Evolutionary conservation across 2,113 vertebrate species (phyloP), one percentile per base, ranked within the genome.

Genomic region (Oostethus manadensis): DNA sequence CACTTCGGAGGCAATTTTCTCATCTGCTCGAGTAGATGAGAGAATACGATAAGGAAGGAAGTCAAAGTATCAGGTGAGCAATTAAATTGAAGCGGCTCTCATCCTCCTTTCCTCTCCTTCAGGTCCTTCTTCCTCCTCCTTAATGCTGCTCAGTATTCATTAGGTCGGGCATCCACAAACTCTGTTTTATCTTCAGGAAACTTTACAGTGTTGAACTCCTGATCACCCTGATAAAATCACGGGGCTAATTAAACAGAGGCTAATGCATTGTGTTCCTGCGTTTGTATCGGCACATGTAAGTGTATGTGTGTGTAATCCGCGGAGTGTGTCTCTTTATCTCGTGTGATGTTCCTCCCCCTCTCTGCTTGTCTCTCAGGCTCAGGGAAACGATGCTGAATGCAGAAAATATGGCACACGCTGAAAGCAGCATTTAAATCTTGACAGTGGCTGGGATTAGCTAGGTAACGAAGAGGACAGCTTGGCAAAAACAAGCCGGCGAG

Each of bases 391-490:
- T 87, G 83, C 85, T 68, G 77, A 81, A 82, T 78, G 74, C 69
- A 78, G 78, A 83, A 85, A 87, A 85, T 87, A 78, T 81, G 82
- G 78, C 79, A 80, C 69, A 62, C 59, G 63, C 75, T 85, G 86
- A 86, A 87, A 84, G 80, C 78, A 79, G 68, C 79, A 76, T 88
- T 88, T 82, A 87, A 87, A 85, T 87, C 83, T 84, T 81, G 86
- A 84, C 84, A 86, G 87, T 88, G 67, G 70, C 82, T 82, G 79
- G 86, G 86, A 90, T 88, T 88, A 88, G 74, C 76, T 77, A 83
- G 73, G 78, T 84, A 88, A 82, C 78, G 71, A 87, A 73, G 79
- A 84, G 81, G 84, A 82, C 77, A 79, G 81, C 78, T 87, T 72
- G 71, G 73, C 76, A 83, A 76, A 86, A 86, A 78, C 77, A 83